These are phyloP conservation scores for Melanerpes aurifrons DNA, from an alignment of 2,113 vertebrate species.

Conservation along the genomic window DNA sequence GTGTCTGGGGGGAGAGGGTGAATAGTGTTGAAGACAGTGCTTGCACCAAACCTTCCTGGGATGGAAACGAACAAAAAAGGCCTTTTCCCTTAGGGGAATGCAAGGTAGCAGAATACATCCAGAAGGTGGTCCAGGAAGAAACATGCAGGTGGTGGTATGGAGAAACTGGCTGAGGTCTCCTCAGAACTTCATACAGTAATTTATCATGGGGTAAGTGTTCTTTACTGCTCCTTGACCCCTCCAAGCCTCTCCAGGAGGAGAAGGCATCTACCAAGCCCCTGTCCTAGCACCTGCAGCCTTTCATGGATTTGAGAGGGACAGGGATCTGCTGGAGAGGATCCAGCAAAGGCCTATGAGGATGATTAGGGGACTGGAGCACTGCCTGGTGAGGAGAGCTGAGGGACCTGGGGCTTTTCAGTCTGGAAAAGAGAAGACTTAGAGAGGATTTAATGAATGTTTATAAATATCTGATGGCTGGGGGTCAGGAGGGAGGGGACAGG, in stretches of 20 bases:
- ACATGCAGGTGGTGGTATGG: neutral
- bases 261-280: neutral
- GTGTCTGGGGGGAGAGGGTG: neutral
- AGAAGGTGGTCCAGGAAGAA: neutral
- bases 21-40: neutral
- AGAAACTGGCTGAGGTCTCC: neutral
- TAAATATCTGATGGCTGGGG: no score
- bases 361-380: no score
- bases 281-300: neutral
- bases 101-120: neutral
- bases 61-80: neutral
- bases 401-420: no score
- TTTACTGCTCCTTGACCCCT: neutral
- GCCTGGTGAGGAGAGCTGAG: no score
- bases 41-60: neutral
- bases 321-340: no score
- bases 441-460: no score
- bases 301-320: no score
- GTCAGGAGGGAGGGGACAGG: no score
- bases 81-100: neutral
- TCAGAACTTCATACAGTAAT: neutral
- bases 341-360: no score
- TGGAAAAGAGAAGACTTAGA: no score
- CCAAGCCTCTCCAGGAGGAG: neutral
- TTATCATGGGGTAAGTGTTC: neutral